Evolutionary conservation across 1,140 invertebrate genomes (phyloP).

Genomic region (Archivesica marissinica): DNA sequence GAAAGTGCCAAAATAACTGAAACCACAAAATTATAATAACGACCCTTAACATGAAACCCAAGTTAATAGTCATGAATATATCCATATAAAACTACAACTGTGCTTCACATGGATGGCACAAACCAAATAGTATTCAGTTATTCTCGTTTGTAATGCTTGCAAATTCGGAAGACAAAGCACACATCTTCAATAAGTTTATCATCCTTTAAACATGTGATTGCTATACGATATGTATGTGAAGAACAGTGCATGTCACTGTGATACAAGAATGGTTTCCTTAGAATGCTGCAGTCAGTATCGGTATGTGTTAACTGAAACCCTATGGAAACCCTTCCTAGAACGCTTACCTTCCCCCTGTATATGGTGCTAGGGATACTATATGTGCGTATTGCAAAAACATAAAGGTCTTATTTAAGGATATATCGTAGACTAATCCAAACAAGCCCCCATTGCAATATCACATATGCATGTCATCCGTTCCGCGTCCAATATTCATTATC

Average conservation of each 20-base stretch:
- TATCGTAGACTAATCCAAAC: conserved; percentile 11
- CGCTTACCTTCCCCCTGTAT: conserved; percentile 36
- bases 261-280: conserved; percentile 46
- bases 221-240: too few relatives aligned
- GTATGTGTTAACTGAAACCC: neutral
- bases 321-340: conserved; percentile 41
- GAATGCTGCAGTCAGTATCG: neutral
- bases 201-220: too few relatives aligned
- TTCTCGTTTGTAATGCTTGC: too few relatives aligned
- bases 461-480: conserved; percentile 14
- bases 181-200: too few relatives aligned
- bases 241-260: conserved; percentile 18
- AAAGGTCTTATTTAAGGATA: conserved; percentile 2
- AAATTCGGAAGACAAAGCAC: too few relatives aligned
- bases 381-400: conserved; percentile 28
- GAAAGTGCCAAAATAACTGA: too few relatives aligned
- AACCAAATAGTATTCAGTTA: too few relatives aligned
- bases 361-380: neutral
- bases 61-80: too few relatives aligned
- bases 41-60: too few relatives aligned
- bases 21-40: too few relatives aligned
- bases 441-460: conserved; percentile 45
- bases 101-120: too few relatives aligned
- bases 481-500: conserved; percentile 31
- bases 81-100: too few relatives aligned